Conservation (phyloP, 2,113 vertebrate species). For the Pitta sordida region DNA sequence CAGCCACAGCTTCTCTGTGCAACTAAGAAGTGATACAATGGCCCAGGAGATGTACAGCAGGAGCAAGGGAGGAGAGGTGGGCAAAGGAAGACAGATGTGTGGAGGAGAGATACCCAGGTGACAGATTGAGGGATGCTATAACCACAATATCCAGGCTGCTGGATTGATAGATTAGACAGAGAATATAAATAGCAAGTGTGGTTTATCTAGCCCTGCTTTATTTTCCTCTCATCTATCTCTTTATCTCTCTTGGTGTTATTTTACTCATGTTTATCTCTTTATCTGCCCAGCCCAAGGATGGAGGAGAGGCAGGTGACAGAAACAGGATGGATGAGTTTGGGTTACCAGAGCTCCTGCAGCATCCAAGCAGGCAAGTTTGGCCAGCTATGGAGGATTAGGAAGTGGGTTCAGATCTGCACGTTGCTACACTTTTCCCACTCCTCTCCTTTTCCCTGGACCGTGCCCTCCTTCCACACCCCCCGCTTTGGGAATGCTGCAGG, state of each 20-base stretch:
- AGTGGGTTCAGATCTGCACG: neutral
- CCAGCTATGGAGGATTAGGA: neutral
- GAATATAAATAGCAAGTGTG: constrained; percentile 63
- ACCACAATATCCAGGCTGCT: constrained; percentile 13
- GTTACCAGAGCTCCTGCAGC: neutral
- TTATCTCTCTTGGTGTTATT: constrained; percentile 61
- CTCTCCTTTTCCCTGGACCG: neutral
- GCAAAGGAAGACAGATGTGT: constrained; percentile 54
- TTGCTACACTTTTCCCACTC: neutral
- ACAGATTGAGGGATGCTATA: constrained; percentile 54
- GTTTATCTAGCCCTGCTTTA: constrained; percentile 63
- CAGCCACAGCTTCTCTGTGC: neutral
- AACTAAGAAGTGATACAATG: neutral
- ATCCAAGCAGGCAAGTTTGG: neutral
- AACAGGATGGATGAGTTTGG: neutral
- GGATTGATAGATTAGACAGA: constrained; percentile 63
- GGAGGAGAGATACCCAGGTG: constrained; percentile 49
- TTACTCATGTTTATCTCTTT: constrained; percentile 44
- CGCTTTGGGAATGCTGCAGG: rapidly evolving
- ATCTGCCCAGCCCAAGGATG: constrained; percentile 29
- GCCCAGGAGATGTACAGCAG: neutral
- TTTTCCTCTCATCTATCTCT: constrained; percentile 47
- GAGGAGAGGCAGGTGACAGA: neutral
- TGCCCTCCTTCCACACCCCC: rapidly evolving
- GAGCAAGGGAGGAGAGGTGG: neutral